These are phyloP conservation scores for Ciconia nigra DNA, from an alignment of 2,797 vertebrate genomes.

Conservation along the genomic window DNA sequence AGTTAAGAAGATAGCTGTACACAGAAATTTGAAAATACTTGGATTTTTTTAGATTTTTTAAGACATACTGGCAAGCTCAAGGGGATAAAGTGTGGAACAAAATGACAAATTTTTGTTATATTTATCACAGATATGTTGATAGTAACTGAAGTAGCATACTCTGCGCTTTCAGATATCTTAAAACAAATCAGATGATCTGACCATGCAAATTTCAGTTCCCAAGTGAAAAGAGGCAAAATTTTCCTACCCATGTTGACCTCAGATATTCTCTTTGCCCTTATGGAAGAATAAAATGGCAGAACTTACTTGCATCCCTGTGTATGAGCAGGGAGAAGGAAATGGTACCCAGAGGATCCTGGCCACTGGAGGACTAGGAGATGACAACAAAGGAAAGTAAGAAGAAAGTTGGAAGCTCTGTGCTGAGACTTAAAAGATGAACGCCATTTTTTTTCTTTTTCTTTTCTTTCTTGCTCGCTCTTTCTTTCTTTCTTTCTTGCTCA, in stretches of 20 bases:
- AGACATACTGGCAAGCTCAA: not conserved
- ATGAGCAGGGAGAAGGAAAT: not conserved
- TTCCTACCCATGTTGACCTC: not conserved
- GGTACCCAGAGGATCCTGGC: not conserved
- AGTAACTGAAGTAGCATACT: not conserved
- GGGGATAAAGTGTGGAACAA: not conserved
- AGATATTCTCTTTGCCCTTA: not conserved
- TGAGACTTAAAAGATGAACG: not conserved
- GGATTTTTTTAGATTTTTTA: not conserved
- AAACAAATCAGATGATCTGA: not conserved
- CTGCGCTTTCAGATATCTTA: not conserved
- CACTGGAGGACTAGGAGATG: not conserved
- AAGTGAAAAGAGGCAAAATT: not conserved
- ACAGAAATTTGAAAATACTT: not conserved
- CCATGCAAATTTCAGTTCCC: not conserved
- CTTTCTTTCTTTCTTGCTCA: not conserved
- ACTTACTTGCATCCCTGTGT: not conserved
- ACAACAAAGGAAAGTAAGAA: not conserved
- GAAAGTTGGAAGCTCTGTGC: not conserved
- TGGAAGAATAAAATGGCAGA: not conserved
- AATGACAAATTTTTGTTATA: not conserved
- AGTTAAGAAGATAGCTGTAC: not conserved
- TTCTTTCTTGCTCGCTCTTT: not conserved
- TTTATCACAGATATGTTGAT: not conserved
- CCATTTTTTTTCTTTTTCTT: not conserved